phyloP scores from a whole-genome alignment of 2,113 vertebrate genomes.

The Rhea pennata region DNA sequence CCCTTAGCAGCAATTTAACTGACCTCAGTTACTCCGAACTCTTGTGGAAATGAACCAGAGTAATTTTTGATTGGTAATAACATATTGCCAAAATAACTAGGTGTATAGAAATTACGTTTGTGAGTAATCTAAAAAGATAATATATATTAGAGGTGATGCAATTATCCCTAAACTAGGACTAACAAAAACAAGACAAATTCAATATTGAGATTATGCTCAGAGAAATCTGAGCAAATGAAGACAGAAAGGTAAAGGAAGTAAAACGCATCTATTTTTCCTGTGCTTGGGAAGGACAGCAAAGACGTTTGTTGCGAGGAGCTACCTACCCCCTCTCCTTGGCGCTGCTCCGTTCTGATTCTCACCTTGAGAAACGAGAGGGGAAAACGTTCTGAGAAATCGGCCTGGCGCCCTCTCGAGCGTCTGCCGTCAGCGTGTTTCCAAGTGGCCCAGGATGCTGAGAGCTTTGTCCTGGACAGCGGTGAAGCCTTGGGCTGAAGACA shows the following conservation, averaged over 20 bases:
- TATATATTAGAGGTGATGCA: background rate
- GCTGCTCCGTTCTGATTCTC: background rate
- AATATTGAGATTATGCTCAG: background rate
- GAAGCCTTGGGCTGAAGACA: background rate
- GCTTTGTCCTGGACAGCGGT: background rate
- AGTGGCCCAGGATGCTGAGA: fast-evolving
- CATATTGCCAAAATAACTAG: background rate
- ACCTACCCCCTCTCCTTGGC: background rate
- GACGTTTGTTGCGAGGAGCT: background rate
- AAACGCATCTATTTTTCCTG: background rate
- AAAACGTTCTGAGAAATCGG: background rate
- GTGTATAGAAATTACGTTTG: background rate
- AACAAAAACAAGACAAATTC: background rate
- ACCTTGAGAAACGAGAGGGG: fast-evolving
- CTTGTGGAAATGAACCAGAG: background rate
- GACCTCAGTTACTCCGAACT: background rate
- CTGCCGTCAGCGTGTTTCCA: fast-evolving
- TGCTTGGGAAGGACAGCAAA: background rate
- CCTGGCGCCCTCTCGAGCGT: background rate
- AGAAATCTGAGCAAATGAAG: background rate
- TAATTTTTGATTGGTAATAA: background rate
- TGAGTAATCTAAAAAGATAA: background rate
- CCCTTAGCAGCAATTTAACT: background rate
- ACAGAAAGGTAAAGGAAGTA: background rate
- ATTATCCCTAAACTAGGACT: background rate